Evolutionary conservation across 2,797 vertebrate species (phyloP), one percentile per base, ranked within the genome.

Genomic region (Thunnus albacares): DNA sequence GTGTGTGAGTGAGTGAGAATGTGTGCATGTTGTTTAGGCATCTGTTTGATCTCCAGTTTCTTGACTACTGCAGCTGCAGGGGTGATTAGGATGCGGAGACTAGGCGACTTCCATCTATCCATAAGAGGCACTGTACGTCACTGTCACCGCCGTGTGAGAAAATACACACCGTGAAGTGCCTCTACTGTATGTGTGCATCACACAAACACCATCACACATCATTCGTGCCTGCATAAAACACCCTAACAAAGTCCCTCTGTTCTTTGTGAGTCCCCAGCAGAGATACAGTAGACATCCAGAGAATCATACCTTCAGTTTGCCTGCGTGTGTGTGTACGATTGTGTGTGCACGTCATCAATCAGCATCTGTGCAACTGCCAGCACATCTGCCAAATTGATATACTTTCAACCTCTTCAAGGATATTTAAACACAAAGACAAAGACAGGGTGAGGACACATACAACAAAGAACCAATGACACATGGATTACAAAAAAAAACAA

Each of bases 21-120:
- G 38, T 35, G 47, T 57, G 53, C 61, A 75, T 77, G 79, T 77
- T 79, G 66, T 89, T 87, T 66, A 81, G 83, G 83, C 81, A 83
- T 81, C 83, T 89, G 86, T 90, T 87, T 89, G 87, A 92, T 89
- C 88, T 91, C 65, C 58, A 45, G 65, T 70, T 76, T 84, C 86
- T 86, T 76, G 75, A 84, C 84, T 82, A 83, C 79, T 87, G 57
- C 70, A 85, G 71, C 86, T 89, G 81, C 57, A 38, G 79, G 81
- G 77, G 52, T 69, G 80, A 82, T 88, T 84, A 76, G 75, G 80
- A 87, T 80, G 85, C 62, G 71, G 79, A 84, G 67, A 78, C 62
- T 28, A 22, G 63, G 81, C 56, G 35, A 70, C 72, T 80, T 80
- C 61, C 58, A 85, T 72, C 85, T 76, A 69, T 73, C 83, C 75